Percentiles rank a stretch among this genome's conserved stretches.
Conservation (phyloP, 2,797 vertebrate species). For the Ibycter americanus region DNA sequence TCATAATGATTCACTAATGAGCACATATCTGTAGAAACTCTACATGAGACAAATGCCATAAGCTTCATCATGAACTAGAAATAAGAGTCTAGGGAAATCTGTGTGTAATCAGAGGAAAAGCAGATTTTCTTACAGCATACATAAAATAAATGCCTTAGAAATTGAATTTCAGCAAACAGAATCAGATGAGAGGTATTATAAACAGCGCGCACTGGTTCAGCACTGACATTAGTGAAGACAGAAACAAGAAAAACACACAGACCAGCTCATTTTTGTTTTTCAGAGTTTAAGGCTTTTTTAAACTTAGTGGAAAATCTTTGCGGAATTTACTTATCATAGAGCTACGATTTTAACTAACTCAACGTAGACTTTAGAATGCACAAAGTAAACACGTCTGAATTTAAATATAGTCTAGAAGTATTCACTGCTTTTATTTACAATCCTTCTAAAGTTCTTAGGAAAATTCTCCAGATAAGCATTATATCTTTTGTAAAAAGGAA, state of each 20-base stretch:
- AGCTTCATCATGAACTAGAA: not conserved
- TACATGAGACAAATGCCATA: not conserved
- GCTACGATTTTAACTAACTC: not conserved
- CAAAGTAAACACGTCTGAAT: not conserved
- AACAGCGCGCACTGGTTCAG: not conserved
- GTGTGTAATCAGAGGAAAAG: not conserved
- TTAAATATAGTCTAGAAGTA: not conserved
- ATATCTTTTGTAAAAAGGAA: not conserved
- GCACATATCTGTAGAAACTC: accelerated
- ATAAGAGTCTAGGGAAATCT: not conserved
- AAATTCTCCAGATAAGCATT: constrained; percentile 10
- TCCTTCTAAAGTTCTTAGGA: not conserved
- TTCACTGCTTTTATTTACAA: not conserved
- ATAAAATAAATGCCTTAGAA: not conserved
- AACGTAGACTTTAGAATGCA: not conserved
- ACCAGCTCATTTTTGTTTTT: not conserved
- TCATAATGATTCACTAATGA: not conserved
- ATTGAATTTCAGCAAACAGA: not conserved
- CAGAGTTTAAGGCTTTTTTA: not conserved
- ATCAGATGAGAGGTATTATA: not conserved
- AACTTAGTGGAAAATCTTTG: not conserved
- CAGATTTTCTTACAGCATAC: not conserved
- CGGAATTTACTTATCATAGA: not conserved
- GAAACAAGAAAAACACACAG: not conserved
- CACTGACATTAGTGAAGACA: accelerated